Evolutionary conservation across 2,113 vertebrate genomes (phyloP), one percentile per base, ranked within the genome.

Genomic region (Tretioscincus oriximinensis): DNA sequence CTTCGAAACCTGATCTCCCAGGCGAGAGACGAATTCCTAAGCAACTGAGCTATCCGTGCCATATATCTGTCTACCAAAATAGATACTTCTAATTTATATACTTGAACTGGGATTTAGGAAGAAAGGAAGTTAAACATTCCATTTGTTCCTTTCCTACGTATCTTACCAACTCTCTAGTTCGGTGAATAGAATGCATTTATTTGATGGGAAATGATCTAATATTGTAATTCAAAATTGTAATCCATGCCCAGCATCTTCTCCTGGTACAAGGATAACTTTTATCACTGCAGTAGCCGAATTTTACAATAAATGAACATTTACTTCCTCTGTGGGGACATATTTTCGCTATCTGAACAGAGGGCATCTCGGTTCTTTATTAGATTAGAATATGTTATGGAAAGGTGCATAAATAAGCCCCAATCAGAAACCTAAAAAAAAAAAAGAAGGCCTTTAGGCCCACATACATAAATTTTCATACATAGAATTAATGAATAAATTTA

Each of bases 401-500:
- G 67, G 66, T 73, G 74, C 76, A 90, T 73, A 90, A 91, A 85
- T 82, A 94, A 78, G 66, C 45, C 76, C 71, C 82, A 82, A 21
- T 58, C 83, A 69, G 87, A 49, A 92, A 90, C 91, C 58, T 90
- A 41, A 41, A 41, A 41, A 41, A 41, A 41, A 41, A 83, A 58
- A 58, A 71, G 63, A 64, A 77, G 86, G 76, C 90, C 83, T 90
- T 88, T 83, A 90, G 82, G 85, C 84, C 84, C 24, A 75, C 80
- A 81, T 73, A 83, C 67, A 90, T 78, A 85, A 91, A 90, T 90
- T 79, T 85, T 72, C 88, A 91, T 85, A 87, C 78, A 84, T 68
- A 85, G 93, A 94, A 95, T 90, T 90, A 90, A 87, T 85, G 89
- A 73, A 93, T 89, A 84, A 24, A 89, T 90, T 84, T 94, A 90